Evolutionary conservation across 2,888 invertebrate species (phyloP).

Genomic region (Copidosoma aretas): DNA sequence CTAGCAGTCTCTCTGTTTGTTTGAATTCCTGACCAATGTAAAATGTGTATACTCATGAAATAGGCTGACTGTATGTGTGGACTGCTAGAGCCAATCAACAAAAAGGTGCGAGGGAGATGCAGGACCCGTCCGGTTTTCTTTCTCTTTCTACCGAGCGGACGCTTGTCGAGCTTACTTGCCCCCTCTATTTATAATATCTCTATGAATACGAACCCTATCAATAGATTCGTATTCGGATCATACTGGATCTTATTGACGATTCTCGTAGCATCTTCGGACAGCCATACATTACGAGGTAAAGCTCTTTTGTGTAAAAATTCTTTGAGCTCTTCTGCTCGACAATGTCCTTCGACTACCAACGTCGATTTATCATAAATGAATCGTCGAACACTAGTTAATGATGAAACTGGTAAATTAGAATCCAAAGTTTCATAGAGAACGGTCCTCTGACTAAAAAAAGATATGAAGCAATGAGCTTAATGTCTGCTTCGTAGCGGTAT

Average conservation of each 20-base stretch:
- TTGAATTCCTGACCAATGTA: too few relatives aligned
- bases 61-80: too few relatives aligned
- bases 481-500: too few relatives aligned
- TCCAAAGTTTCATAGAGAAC: not conserved
- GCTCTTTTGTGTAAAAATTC: not conserved
- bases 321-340: not conserved
- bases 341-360: not conserved
- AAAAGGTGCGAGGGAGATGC: too few relatives aligned
- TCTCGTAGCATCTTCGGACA: constrained; percentile 46
- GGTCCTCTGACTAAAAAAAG: constrained; percentile 1
- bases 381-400: not conserved
- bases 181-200: too few relatives aligned
- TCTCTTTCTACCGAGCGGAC: too few relatives aligned
- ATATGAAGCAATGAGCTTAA: constrained; percentile 3
- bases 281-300: constrained; percentile 3
- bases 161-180: too few relatives aligned
- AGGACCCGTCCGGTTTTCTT: too few relatives aligned
- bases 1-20: too few relatives aligned
- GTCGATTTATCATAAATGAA: not conserved
- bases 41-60: too few relatives aligned
- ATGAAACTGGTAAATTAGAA: not conserved
- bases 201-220: constrained; percentile 39
- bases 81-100: too few relatives aligned
- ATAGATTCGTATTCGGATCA: constrained; percentile 39
- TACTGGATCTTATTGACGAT: constrained; percentile 43